phyloP scores from a whole-genome alignment of 2,888 invertebrate genomes.

The Xylota segnis region DNA sequence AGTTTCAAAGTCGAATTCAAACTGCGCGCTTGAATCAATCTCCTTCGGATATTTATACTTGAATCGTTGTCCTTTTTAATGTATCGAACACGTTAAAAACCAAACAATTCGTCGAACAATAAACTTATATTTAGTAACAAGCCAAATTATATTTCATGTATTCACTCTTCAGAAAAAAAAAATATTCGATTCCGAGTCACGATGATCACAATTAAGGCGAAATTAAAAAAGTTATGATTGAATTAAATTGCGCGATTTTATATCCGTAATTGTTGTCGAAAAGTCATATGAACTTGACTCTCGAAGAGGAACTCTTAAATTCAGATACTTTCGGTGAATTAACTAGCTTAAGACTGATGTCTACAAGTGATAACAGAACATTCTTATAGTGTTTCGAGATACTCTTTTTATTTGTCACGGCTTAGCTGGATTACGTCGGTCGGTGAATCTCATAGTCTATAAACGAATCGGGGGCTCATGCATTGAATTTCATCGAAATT shows the following conservation, averaged over 20 bases:
- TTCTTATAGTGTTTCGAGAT: conserved; percentile 49
- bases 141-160: neutral
- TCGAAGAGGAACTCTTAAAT: neutral
- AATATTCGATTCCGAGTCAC: conserved; percentile 34
- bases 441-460: conserved; percentile 3
- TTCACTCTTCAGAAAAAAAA: neutral
- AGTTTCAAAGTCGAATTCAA: conserved; percentile 47
- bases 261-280: neutral
- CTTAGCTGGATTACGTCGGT: conserved; percentile 11
- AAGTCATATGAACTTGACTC: conserved; percentile 44
- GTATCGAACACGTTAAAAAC: neutral
- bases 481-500: conserved; percentile 19
- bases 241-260: conserved; percentile 9
- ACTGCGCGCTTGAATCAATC: conserved; percentile 58
- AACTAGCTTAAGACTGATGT: conserved; percentile 45
- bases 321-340: conserved; percentile 20
- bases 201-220: conserved; percentile 21
- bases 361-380: conserved; percentile 28
- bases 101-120: conserved; percentile 4
- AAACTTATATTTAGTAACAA: conserved; percentile 57
- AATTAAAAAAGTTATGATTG: conserved; percentile 17
- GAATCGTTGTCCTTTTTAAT: conserved; percentile 31
- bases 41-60: conserved; percentile 68
- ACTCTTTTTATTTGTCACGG: neutral
- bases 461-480: neutral